Conservation (phyloP, 2,113 vertebrate genomes). For the Thamnophis sirtalis region DNA sequence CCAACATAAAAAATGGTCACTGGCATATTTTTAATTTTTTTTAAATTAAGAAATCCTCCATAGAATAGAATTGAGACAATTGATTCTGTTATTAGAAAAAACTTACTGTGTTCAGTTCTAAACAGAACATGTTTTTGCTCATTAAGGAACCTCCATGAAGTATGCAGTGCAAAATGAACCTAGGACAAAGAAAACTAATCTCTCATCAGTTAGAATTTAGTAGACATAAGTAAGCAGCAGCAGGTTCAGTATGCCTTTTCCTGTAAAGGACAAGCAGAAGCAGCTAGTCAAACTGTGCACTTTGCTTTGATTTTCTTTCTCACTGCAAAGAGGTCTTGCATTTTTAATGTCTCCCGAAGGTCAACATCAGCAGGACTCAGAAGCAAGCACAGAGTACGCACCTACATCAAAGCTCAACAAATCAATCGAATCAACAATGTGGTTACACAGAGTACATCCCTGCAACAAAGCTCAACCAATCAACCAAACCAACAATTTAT, state of each 20-base stretch:
- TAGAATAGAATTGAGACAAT: neutral
- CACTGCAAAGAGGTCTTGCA: neutral
- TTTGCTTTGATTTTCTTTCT: neutral
- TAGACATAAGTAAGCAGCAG: neutral
- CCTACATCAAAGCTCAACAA: neutral
- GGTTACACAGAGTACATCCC: neutral
- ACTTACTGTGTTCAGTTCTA: neutral
- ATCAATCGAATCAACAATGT: neutral
- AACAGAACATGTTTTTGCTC: neutral
- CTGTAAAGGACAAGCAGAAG: neutral
- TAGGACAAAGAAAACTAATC: neutral
- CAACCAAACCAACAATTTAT: neutral
- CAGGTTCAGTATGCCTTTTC: neutral
- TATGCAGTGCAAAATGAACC: neutral
- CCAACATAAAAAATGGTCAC: neutral
- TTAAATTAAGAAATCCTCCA: neutral
- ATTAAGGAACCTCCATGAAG: neutral
- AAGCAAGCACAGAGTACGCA: neutral
- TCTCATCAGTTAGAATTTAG: neutral
- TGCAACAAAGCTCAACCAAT: neutral
- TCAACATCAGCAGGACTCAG: neutral
- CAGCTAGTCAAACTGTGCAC: neutral
- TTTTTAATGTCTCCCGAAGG: neutral
- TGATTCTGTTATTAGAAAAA: neutral
- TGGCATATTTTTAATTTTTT: neutral